Evolutionary conservation across 2,797 vertebrate species (phyloP).

Genomic region (Sebastes kiyomatsui): DNA sequence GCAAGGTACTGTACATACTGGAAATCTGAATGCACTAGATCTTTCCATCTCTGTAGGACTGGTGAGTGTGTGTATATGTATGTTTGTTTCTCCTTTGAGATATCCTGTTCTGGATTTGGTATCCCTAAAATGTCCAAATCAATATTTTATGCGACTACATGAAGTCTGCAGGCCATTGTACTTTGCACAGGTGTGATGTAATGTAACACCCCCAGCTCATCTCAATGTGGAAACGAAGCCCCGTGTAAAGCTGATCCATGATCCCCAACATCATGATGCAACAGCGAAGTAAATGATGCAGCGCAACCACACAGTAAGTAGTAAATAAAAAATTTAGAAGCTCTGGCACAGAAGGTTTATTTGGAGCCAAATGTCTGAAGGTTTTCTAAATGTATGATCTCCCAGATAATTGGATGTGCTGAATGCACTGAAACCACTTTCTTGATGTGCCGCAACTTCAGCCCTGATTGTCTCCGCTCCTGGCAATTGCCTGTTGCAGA

Average conservation of each 20-base stretch:
- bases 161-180: not conserved
- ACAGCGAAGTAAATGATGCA: constrained; percentile 30
- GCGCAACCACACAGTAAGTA: constrained; percentile 3
- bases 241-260: not conserved
- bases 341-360: constrained; percentile 8
- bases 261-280: constrained; percentile 3
- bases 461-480: constrained; percentile 63
- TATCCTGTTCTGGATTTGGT: not conserved
- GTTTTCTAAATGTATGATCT: constrained; percentile 55
- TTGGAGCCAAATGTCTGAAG: constrained; percentile 26
- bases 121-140: not conserved
- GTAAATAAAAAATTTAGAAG: constrained; percentile 30
- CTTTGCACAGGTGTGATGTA: constrained; percentile 4
- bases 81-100: not conserved
- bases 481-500: constrained; percentile 44
- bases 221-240: constrained; percentile 12
- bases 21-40: not conserved
- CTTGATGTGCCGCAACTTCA: constrained; percentile 55
- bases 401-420: constrained; percentile 57
- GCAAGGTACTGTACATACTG: not conserved
- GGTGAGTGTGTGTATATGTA: not conserved
- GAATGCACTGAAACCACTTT: constrained; percentile 53
- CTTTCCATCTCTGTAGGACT: not conserved
- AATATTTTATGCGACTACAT: not conserved
- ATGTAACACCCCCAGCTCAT: constrained; percentile 4